Percentiles rank a stretch among this genome's conserved stretches.
Evolutionary conservation across 1,140 invertebrate species (phyloP).

Genomic region (Phthorimaea operculella): DNA sequence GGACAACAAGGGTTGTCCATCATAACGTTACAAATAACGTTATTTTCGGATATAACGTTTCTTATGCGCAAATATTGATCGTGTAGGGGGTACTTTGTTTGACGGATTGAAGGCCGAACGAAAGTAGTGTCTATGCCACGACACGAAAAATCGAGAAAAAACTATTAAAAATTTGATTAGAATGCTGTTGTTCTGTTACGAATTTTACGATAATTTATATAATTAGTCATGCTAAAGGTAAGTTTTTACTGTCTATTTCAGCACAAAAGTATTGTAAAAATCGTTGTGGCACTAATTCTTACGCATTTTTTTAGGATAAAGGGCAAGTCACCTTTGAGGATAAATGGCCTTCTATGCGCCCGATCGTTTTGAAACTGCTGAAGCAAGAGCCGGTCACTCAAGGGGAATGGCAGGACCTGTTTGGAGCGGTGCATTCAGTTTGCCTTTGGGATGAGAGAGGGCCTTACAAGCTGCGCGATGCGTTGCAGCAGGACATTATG

Average conservation of each 20-base stretch:
- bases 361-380: constrained; percentile 91
- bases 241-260: constrained; percentile 7
- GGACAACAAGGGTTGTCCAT: no score
- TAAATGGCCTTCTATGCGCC: constrained; percentile 95
- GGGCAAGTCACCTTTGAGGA: constrained; percentile 87
- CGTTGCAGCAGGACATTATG: constrained; percentile 92
- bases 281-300: neutral
- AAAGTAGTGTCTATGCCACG: neutral
- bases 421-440: constrained; percentile 94
- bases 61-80: no score
- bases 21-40: no score
- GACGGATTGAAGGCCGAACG: neutral
- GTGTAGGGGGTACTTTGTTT: no score
- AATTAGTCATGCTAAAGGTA: constrained; percentile 52
- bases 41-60: no score
- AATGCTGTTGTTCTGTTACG: constrained; percentile 21
- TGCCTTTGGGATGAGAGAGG: constrained; percentile 98
- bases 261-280: neutral
- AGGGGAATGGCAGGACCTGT: constrained; percentile 96
- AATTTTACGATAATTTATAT: constrained; percentile 21
- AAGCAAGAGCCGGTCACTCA: constrained; percentile 94
- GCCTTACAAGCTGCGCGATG: constrained; percentile 83
- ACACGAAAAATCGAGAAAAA: neutral
- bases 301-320: constrained; percentile 66
- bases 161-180: constrained; percentile 1